These are phyloP conservation scores for Indri indri DNA, from an alignment of 2,113 vertebrate species.

Conservation along the genomic window DNA sequence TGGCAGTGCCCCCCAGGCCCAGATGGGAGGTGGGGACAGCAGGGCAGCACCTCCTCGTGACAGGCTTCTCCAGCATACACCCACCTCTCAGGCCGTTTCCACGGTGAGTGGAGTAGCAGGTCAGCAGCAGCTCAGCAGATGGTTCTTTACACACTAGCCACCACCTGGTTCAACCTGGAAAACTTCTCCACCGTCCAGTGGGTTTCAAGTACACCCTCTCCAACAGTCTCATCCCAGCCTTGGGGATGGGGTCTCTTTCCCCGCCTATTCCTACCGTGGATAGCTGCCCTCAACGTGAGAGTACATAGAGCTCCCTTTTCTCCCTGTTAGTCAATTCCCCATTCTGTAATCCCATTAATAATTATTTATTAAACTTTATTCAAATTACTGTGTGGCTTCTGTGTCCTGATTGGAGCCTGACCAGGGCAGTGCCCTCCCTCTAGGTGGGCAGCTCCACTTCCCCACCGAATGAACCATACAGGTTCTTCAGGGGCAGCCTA, in stretches of 20 bases:
- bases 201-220: neutral
- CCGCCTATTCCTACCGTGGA: neutral
- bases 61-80: neutral
- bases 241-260: neutral
- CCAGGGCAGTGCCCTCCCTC: neutral
- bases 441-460: neutral
- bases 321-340: no score
- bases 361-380: neutral
- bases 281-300: neutral
- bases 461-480: rapidly evolving
- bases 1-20: no score
- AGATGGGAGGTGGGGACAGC: neutral
- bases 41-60: rapidly evolving
- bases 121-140: neutral
- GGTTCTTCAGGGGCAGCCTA: neutral
- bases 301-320: neutral
- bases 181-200: neutral
- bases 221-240: neutral
- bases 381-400: neutral
- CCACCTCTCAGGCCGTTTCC: neutral
- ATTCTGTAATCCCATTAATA: neutral
- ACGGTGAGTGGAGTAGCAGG: neutral
- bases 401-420: neutral
- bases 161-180: neutral
- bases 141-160: neutral